Evolutionary conservation across 2,888 invertebrate species (phyloP).

Genomic region (Onchidella celtica): DNA sequence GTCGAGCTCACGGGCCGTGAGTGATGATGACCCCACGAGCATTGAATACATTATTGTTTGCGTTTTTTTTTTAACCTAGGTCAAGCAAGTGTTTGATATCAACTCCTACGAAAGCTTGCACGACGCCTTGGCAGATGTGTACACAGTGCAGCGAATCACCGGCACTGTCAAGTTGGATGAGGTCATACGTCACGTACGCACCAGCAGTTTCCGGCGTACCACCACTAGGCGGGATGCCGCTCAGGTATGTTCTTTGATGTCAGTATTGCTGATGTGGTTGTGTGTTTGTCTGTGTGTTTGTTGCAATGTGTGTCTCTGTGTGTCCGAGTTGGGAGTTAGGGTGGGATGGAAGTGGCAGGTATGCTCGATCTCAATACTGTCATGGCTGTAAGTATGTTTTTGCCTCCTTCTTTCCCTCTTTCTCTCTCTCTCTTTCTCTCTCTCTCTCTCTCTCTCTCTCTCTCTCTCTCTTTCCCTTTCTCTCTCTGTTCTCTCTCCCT

Average conservation of each 20-base stretch:
- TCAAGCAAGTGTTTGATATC: slow-evolving; percentile 20
- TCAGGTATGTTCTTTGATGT: slow-evolving; percentile 55
- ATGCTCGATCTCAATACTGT: too few species aligned
- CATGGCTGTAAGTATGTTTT: too few species aligned
- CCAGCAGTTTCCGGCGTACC: slow-evolving; percentile 65
- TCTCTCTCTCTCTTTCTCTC: background rate
- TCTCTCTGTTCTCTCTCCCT: background rate
- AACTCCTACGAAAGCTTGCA: slow-evolving; percentile 21
- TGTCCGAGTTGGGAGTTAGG: too few species aligned
- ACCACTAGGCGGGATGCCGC: slow-evolving; percentile 61
- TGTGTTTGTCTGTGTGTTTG: too few species aligned
- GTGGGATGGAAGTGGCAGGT: too few species aligned
- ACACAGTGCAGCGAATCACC: slow-evolving; percentile 59
- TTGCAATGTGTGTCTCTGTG: too few species aligned
- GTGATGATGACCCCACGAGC: too few species aligned
- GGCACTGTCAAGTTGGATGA: slow-evolving; percentile 60
- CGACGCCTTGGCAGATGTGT: slow-evolving; percentile 55
- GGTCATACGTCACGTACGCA: slow-evolving; percentile 62
- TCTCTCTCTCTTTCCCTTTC: background rate
- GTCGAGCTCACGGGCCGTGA: too few species aligned
- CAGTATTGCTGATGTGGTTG: too few species aligned
- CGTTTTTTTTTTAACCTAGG: too few species aligned
- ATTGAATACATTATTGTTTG: too few species aligned
- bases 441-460: background rate
- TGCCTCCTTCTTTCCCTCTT: background rate